These are phyloP conservation scores for Prenolepis imparis DNA, from an alignment of 2,888 invertebrate species.

Conservation along the genomic window DNA sequence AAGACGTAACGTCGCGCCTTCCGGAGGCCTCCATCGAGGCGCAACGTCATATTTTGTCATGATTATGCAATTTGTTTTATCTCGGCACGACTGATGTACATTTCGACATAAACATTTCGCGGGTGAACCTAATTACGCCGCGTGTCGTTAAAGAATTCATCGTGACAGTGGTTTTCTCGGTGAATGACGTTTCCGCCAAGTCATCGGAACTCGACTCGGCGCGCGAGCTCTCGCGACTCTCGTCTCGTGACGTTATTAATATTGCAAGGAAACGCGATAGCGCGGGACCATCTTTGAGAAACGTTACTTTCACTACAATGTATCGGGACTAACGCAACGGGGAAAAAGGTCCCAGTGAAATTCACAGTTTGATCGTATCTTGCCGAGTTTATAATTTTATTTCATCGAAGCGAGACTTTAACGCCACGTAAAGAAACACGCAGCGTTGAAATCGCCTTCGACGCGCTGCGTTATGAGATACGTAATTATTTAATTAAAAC, in stretches of 20 bases:
- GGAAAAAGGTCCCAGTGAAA: slow-evolving; percentile 41
- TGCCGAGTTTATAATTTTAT: slow-evolving; percentile 3
- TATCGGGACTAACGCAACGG: slow-evolving; percentile 26
- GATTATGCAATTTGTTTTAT: slow-evolving; percentile 39
- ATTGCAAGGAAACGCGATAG: slow-evolving; percentile 49
- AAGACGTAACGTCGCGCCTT: not conserved
- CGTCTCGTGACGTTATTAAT: slow-evolving; percentile 43
- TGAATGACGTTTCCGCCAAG: slow-evolving; percentile 40
- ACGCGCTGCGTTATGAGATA: slow-evolving; percentile 16
- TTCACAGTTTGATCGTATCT: slow-evolving; percentile 29
- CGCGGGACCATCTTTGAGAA: slow-evolving; percentile 51
- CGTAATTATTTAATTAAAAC: slow-evolving; percentile 31
- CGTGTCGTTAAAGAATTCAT: slow-evolving; percentile 17
- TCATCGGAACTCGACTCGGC: slow-evolving; percentile 38
- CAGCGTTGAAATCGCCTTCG: slow-evolving; percentile 24
- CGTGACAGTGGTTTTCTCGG: slow-evolving; percentile 24
- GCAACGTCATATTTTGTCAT: slow-evolving; percentile 33
- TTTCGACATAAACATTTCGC: slow-evolving; percentile 27
- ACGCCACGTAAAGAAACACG: slow-evolving; percentile 9
- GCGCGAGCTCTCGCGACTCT: slow-evolving; percentile 10
- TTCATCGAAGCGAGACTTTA: slow-evolving; percentile 36
- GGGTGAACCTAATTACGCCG: slow-evolving; percentile 22
- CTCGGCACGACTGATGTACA: slow-evolving; percentile 1
- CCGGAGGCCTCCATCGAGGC: not conserved
- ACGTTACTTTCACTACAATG: slow-evolving; percentile 46